Base-by-base conservation (phyloP, 2,888 invertebrate species). In the Tridacna crocea region DNA sequence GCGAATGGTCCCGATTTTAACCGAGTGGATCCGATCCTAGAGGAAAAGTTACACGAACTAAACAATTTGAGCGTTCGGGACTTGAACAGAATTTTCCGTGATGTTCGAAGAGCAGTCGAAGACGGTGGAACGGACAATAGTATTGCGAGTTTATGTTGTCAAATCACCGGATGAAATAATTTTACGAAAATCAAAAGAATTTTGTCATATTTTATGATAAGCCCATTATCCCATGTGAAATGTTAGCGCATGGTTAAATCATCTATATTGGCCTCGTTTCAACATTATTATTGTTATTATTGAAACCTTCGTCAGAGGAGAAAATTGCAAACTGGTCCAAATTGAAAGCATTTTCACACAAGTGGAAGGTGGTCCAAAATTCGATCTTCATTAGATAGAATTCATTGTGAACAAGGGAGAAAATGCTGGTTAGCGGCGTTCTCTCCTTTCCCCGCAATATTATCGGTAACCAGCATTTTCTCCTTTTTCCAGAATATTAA, bases 61-160 rank as follows among this genome's bases (percentile, higher is more conserved):
- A 26, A n/a, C 10, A 26, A 60, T 46, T 36, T 73, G 73, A 58
- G n/a, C 19, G 46, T 36, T 60, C 60, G 47, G 15, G 73, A 58
- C 36, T 46, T 73, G 36, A 36, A 60, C 36, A 26, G 22, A n/a
- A 60, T 73, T 22, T 73, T 73, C 22, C 60, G 60, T 8, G 26
- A 73, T 26, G 73, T 73, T n/a, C 17, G 60, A 8, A 6, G 60
- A 11, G 73, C 73, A 0, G 73, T 60, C 10, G 60, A 60, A 27
- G 60, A 73, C n/a, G 73, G 73, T 3, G 73, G 58, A 0, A 26
- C 60, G 17, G 73, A 73, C 58, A 58, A 58, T n/a, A 46, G 60
- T 47, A 73, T 73, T 22, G 60, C 73, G 0, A 73, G 73, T 73
- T 46, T 73, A 36, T 73, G 73, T 60, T 73, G 73, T 46, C 73